These are phyloP conservation scores for Drosophila micromelanica DNA, from an alignment of 1,140 invertebrate genomes.

Conservation along the genomic window DNA sequence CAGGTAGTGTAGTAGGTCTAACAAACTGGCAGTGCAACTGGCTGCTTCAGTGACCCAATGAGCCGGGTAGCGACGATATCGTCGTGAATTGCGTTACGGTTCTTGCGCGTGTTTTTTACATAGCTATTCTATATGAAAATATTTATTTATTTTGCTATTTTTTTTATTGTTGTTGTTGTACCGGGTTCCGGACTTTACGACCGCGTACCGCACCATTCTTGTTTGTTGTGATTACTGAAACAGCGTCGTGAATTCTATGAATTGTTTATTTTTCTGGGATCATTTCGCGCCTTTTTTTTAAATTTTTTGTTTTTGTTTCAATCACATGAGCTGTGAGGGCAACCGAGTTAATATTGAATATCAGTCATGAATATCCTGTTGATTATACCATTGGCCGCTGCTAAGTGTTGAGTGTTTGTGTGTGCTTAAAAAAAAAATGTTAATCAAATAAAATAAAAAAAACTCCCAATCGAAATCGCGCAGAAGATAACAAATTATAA, in stretches of 20 bases:
- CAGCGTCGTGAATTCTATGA: background rate
- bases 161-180: background rate
- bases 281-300: slow-evolving; percentile 5
- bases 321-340: background rate
- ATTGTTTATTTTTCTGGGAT: slow-evolving; percentile 14
- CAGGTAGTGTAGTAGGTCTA: background rate
- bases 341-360: background rate
- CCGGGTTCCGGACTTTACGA: slow-evolving; percentile 4
- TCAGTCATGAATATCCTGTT: background rate
- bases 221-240: slow-evolving; percentile 57
- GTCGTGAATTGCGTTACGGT: slow-evolving; percentile 30
- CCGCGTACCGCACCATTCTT: slow-evolving; percentile 29
- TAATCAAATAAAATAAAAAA: background rate
- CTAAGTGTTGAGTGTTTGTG: slow-evolving; percentile 9
- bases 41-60: slow-evolving; percentile 65
- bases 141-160: slow-evolving; percentile 4
- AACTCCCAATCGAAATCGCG: background rate
- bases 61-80: slow-evolving; percentile 47
- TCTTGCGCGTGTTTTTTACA: background rate
- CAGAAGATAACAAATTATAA: background rate
- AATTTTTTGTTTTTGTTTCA: slow-evolving; percentile 34
- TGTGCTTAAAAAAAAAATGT: background rate
- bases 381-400: background rate
- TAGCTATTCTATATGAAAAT: background rate
- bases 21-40: slow-evolving; percentile 16